Evolutionary conservation across 2,113 vertebrate genomes (phyloP), one percentile per base, ranked within the genome.

Genomic region (Condylura cristata): DNA sequence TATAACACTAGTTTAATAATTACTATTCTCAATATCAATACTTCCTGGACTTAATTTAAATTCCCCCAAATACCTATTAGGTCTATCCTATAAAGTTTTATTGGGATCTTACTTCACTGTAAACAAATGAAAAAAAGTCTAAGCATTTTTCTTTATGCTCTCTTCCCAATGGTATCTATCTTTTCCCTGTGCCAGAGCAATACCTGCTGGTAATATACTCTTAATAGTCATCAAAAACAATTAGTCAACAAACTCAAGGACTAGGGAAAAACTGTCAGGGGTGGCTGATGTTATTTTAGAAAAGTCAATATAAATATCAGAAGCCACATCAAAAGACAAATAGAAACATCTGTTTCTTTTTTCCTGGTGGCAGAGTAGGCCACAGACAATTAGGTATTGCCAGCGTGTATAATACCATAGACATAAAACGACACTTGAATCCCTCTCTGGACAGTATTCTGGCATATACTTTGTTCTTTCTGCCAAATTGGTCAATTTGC

Each of bases 271-370:
- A 89, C 7, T 70, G 70, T 4, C 6, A 86, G 85, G 0, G 39
- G 82, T 58, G 56, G 14, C 5, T 75, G 37, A 0, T 88, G 63
- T 95, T 96, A 93, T 96, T 97, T 97, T 90, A 96, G 96, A 95
- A 37, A 94, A 96, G 88, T 80, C 93, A 97, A 95, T 96, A 75
- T 97, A 98, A 98, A 96, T 96, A 78, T 96, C 96, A 92, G 90
- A 91, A 97, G 94, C 85, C 90, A 95, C 84, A 97, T 95, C 95
- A 96, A 94, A 97, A 95, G 95, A 96, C 79, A 98, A 97, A 97
- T 37, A 79, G 70, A 86, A 98, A 97, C 96, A 97, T 97, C 95
- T 97, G 97, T 95, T 97, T 97, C 92, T 95, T 93, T 89, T 96
- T 74, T 51, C 72, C n/a, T 48, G 46, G 58, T 90, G 26, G 92